These are phyloP conservation scores for Aegithalos caudatus DNA, from an alignment of 2,113 vertebrate species.

Conservation along the genomic window DNA sequence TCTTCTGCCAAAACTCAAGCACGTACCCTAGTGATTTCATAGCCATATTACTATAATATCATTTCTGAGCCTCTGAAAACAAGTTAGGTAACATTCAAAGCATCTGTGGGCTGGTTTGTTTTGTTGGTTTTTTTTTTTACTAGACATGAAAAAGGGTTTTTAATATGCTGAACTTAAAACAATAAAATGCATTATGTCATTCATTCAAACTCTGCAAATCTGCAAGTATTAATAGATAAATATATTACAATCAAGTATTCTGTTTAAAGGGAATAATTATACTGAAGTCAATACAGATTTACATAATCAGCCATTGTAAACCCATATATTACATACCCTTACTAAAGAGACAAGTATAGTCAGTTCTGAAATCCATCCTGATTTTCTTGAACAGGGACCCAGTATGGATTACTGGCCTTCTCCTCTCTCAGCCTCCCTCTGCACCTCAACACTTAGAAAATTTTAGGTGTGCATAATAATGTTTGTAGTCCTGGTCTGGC, in stretches of 20 bases:
- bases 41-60: background rate
- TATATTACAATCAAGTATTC: background rate
- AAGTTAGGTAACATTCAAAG: slow-evolving; percentile 20
- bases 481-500: background rate
- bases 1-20: background rate
- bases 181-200: background rate
- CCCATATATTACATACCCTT: background rate
- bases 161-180: background rate
- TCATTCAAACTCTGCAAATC: background rate
- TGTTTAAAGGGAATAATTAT: background rate
- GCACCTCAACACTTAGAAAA: background rate
- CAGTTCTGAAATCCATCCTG: background rate
- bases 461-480: background rate
- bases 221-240: background rate
- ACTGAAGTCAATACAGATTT: background rate
- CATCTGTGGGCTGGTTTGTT: background rate
- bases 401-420: fast-evolving
- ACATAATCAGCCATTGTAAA: background rate
- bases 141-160: background rate
- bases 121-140: background rate
- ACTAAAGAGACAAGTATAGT: background rate
- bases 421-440: background rate
- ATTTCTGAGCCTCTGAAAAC: slow-evolving; percentile 38
- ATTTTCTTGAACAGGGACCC: background rate
- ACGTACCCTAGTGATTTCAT: background rate